Evolutionary conservation across 2,888 invertebrate genomes (phyloP).

Genomic region (Drosophila neotestacea): DNA sequence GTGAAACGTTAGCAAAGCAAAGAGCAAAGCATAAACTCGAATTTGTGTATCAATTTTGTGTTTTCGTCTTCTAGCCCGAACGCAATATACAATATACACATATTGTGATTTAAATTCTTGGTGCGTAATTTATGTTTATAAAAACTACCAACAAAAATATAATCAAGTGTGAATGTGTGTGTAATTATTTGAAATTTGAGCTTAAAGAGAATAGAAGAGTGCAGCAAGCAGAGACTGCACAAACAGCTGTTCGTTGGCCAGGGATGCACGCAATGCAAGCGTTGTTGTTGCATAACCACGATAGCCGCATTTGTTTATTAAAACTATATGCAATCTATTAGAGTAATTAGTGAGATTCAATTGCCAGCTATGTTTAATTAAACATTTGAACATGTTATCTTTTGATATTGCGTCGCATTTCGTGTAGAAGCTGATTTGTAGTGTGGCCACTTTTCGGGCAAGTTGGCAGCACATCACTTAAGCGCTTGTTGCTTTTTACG

Average conservation of each 20-base stretch:
- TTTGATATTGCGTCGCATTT: slow-evolving; percentile 57
- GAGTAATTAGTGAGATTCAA: background rate
- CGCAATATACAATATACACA: slow-evolving; percentile 27
- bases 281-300: slow-evolving; percentile 56
- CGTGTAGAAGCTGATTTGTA: slow-evolving; percentile 1
- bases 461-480: slow-evolving; percentile 51
- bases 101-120: slow-evolving; percentile 55
- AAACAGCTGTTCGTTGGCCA: slow-evolving; percentile 57
- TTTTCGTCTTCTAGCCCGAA: slow-evolving; percentile 41
- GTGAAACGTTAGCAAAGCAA: slow-evolving; percentile 61
- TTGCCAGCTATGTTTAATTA: background rate
- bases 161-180: slow-evolving; percentile 7
- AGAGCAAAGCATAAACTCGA: slow-evolving; percentile 47
- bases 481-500: slow-evolving; percentile 60
- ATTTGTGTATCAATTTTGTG: slow-evolving; percentile 66
- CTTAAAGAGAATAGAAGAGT: slow-evolving; percentile 27
- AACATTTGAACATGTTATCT: slow-evolving; percentile 5
- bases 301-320: slow-evolving; percentile 10
- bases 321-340: background rate
- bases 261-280: slow-evolving; percentile 52
- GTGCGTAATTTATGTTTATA: slow-evolving; percentile 51
- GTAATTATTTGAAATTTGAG: slow-evolving; percentile 55
- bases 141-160: slow-evolving; percentile 5
- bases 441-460: slow-evolving; percentile 19
- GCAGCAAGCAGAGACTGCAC: slow-evolving; percentile 43